Base-by-base conservation (phyloP, 2,113 vertebrate species). In the Cathartes aura region DNA sequence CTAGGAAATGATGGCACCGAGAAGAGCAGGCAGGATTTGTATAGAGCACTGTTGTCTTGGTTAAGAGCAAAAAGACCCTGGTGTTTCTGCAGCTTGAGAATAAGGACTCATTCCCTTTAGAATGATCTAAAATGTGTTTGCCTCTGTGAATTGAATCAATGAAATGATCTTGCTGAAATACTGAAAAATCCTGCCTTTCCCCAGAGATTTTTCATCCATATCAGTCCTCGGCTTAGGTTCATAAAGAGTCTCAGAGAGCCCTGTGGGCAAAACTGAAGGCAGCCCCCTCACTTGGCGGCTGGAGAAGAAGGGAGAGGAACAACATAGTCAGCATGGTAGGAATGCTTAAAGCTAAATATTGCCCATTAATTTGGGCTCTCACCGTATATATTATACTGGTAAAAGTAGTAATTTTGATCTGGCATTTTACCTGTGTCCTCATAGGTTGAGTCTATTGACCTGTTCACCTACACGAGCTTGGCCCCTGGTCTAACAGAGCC, bases 381-480 rank as follows among this genome's bases (percentile, higher is more conserved):
- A n/a, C 5, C 2, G 0, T 30, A 11, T 43, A 19, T 75, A 40
- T 59, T 78, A 36, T 30, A 11, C 15, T 8, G 7, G 8, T 11
- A 48, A 76, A 78, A 66, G 5, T 24, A 78, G 18, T 30, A 21
- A 15, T 53, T 45, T 74, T 70, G 12, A 27, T 78, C 45, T 48
- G 27, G 4, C 15, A 38, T 94, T 79, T 91, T 34, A 56, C 18
- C 24, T 56, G 11, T 36, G 20, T 23, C 17, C 56, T 85, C 43
- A n/a, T 43, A 67, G 24, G 9, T 1, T 68, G 52, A 89, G 9
- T 10, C 15, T 62, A 5, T 38, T 0, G 0, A 17, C 7, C 9
- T 26, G 8, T 32, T 8, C 9, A 59, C 40, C 19, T 36, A 7
- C 0, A 2, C 0, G 3, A 83, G 19, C 55, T 86, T 3, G 0